A percentile compares a stretch with the other conserved stretches of the same genome.
These are phyloP conservation scores for Crioceris asparagi DNA, from an alignment of 2,888 invertebrate species.

Conservation along the genomic window DNA sequence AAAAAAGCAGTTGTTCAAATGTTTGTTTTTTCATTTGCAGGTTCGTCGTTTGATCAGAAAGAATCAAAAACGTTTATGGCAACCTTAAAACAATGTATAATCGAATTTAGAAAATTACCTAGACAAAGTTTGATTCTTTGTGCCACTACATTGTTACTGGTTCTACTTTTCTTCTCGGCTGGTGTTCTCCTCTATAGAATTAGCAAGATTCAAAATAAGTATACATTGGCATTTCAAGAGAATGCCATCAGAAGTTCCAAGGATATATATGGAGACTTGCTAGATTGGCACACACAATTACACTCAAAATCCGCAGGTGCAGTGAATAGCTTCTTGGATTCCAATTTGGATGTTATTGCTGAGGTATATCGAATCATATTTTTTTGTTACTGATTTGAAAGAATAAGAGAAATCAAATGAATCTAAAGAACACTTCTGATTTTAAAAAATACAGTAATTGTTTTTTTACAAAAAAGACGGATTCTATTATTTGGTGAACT, in stretches of 20 bases:
- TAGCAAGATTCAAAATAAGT: slow-evolving; percentile 37
- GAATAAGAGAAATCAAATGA: no score
- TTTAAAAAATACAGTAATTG: no score
- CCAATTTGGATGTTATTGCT: slow-evolving; percentile 69
- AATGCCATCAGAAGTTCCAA: slow-evolving; percentile 30
- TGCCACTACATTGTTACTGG: slow-evolving; percentile 44
- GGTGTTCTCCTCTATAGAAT: slow-evolving; percentile 47
- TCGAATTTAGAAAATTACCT: slow-evolving; percentile 33
- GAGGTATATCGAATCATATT: slow-evolving; percentile 45
- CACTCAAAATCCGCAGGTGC: slow-evolving; percentile 63
- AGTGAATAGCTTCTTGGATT: slow-evolving; percentile 62
- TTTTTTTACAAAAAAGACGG: no score
- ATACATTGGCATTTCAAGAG: slow-evolving; percentile 19
- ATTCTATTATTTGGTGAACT: no score
- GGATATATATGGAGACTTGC: slow-evolving; percentile 53
- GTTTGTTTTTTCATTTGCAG: slow-evolving; percentile 10
- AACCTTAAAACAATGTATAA: slow-evolving; percentile 23
- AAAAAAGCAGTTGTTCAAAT: neutral
- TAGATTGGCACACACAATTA: slow-evolving; percentile 58
- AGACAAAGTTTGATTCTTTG: slow-evolving; percentile 43
- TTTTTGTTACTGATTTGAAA: neutral
- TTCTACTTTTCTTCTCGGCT: slow-evolving; percentile 47
- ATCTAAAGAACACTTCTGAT: no score
- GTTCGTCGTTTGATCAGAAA: slow-evolving; percentile 15
- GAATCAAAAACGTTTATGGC: slow-evolving; percentile 18